Evolutionary conservation across 1,140 invertebrate species (phyloP), one percentile per base, ranked within the genome.

Genomic region (Brachionus sp.): DNA sequence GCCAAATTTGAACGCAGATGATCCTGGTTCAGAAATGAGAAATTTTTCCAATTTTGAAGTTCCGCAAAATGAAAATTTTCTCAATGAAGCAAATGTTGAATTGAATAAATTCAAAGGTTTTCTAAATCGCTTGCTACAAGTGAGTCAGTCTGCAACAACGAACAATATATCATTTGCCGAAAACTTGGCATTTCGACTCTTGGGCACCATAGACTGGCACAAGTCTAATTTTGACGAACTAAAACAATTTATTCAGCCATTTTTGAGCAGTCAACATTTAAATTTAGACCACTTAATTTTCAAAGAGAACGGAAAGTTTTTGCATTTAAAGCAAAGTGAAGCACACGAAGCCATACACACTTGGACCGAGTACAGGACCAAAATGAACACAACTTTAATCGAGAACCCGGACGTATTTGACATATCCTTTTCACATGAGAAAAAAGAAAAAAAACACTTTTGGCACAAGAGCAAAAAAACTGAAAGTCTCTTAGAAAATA

Each of bases 131-230:
- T 46, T 75, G 29, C 10, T 75, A 2, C 37, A 75, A 50, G 44
- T 75, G 70, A 75, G 44, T 75, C 70, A 75, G 16, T 75, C 70
- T 7, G 70, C 42, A 5, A 50, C 44, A 10, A 75, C 42, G 2
- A 75, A 75, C 44, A 75, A 75, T 50, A 75, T 75, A 29, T 75
- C 70, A 46, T 75, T 75, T 75, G 70, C 70, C 25, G 70, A 75
- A 75, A 75, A 75, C 23, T 46, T 75, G 25, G 70, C 70, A 46
- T 75, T 75, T 23, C 37, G 70, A 5, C 42, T 75, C 9, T 13
- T 75, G 19, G 70, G 70, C n/a, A 75, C 70, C 19, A 75, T 75
- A 42, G 70, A 75, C n/a, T 75, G 70, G 70, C n/a, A 75, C 12
- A 44, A 75, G 12, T 42, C 70, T 13, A 75, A 75, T 19, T 75